Evolutionary conservation across 2,113 vertebrate genomes (phyloP), one percentile per base, ranked within the genome.

Genomic region (Callaeas wilsoni): DNA sequence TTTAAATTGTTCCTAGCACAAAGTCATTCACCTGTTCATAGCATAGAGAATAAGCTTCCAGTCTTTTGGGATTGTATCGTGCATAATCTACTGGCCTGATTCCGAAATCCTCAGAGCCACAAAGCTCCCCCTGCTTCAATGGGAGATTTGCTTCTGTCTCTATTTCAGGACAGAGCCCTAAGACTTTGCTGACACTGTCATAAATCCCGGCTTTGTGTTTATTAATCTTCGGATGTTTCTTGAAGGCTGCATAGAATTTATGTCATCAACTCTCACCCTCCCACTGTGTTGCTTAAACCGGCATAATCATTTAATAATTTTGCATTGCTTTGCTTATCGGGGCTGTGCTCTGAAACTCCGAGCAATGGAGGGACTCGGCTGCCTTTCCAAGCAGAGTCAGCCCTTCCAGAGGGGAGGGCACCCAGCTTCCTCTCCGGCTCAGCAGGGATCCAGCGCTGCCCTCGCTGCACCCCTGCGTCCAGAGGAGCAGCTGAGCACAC

Each of bases 131-230:
- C n/a, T 55, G 71, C 62, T 49, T 84, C 93, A 86, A 7, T 57
- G 85, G 88, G 33, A 96, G 92, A 93, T 96, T 94, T 96, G 86
- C 79, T 87, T 80, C 90, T 84, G 75, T 77, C 96, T 90, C 82
- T 92, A 42, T 96, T 96, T 96, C 92, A 93, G 80, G 93, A 78
- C 94, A 75, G 83, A 95, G 94, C 92, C 92, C 92, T 92, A 89
- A 82, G 91, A 80, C 42, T 83, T 75, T 76, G 49, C 57, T 75
- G 62, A 69, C 89, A 86, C 64, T 52, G 81, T 64, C 76, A 93
- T 42, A 44, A 91, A 95, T 96, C 92, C 94, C 27, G 0, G 89
- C 94, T 97, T 94, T 96, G 84, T 91, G 83, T 59, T 67, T 83
- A 84, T 90, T 89, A 91, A 95, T 92, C 86, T 93, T 87, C 9